A percentile compares a stretch with the other conserved stretches of the same genome.
These are phyloP conservation scores for Basileuterus tristriatus DNA, from an alignment of 2,797 vertebrate species.

Conservation along the genomic window DNA sequence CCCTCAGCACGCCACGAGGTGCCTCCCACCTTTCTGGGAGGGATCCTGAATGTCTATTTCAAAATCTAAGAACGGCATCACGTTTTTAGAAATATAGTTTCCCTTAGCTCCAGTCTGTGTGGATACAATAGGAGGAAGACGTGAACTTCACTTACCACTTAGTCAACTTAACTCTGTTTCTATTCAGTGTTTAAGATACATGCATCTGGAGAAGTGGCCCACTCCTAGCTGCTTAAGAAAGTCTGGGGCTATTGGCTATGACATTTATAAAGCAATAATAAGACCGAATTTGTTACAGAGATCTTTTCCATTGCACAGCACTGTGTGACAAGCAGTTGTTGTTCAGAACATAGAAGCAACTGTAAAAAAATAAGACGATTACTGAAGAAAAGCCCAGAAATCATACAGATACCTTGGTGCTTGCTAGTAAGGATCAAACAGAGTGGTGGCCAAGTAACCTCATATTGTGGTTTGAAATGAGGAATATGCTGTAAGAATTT, in stretches of 20 bases:
- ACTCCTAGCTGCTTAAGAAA: neutral
- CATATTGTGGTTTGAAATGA: neutral
- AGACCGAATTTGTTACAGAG: neutral
- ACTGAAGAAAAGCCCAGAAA: neutral
- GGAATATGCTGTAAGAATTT: neutral
- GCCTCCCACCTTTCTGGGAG: fast-evolving
- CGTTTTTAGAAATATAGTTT: neutral
- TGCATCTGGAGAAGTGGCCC: neutral
- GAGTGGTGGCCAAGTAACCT: neutral
- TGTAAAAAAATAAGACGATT: neutral
- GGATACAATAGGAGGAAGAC: neutral
- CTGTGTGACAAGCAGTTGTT: fast-evolving
- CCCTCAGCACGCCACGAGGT: fast-evolving
- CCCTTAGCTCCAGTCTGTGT: neutral
- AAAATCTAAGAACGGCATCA: neutral
- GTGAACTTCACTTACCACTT: neutral
- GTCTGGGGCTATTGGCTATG: neutral
- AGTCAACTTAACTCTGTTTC: neutral
- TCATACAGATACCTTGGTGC: fast-evolving
- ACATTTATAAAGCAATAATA: neutral
- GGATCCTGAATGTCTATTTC: neutral
- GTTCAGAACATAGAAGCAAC: neutral
- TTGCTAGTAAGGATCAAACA: neutral
- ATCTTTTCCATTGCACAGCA: neutral
- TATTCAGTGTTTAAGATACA: neutral